Conservation (phyloP, 2,888 invertebrate genomes). For the Hipparchia semele region DNA sequence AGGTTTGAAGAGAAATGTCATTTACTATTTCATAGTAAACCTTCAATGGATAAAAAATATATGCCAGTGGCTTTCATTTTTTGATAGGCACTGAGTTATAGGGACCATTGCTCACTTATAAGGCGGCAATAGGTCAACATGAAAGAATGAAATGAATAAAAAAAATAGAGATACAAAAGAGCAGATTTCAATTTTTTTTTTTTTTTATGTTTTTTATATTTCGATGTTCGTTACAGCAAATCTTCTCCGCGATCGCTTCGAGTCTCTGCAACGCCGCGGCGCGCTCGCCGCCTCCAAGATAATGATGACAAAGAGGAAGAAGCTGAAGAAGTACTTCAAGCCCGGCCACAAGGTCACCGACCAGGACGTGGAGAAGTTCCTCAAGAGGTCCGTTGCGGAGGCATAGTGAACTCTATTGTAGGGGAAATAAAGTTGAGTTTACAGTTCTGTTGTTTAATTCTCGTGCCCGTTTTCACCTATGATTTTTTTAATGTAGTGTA, state of each 20-base stretch:
- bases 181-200: no score
- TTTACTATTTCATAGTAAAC: no score
- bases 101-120: no score
- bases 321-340: slow-evolving; percentile 88
- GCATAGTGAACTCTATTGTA: neutral
- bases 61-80: no score
- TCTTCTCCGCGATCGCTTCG: slow-evolving; percentile 92
- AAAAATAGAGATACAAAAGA: no score
- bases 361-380: slow-evolving; percentile 70
- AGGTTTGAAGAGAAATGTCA: no score
- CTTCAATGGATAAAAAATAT: no score
- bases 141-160: neutral
- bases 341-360: slow-evolving; percentile 81
- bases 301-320: slow-evolving; percentile 86
- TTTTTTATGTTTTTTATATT: no score
- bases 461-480: no score
- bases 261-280: slow-evolving; percentile 94
- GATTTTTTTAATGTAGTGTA: no score
- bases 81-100: no score
- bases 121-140: no score
- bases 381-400: slow-evolving; percentile 41
- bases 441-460: neutral
- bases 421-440: slow-evolving; percentile 16
- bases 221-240: slow-evolving; percentile 76
- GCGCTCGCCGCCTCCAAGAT: slow-evolving; percentile 90